phyloP scores from a whole-genome alignment of 1,140 invertebrate genomes.

The Drosophila littoralis region DNA sequence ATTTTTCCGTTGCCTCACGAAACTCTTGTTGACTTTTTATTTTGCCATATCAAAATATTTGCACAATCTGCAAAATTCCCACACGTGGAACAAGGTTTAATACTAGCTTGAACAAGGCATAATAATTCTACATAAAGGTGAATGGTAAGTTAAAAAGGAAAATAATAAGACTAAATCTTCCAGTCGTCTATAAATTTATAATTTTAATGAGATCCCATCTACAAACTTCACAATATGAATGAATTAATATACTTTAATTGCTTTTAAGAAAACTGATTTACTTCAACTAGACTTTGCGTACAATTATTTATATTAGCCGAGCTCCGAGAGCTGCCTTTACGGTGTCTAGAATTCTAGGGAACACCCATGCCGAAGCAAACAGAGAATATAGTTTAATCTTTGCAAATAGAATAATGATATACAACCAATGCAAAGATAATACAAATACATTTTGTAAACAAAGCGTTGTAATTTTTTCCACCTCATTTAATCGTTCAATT shows the following conservation, averaged over 20 bases:
- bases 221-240: no score
- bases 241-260: no score
- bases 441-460: slow-evolving; percentile 7
- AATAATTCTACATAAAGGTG: not conserved
- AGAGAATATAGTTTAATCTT: no score
- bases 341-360: not conserved
- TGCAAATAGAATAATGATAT: not conserved
- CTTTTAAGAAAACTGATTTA: no score
- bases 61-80: slow-evolving; percentile 67
- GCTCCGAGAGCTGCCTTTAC: no score
- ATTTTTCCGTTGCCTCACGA: not conserved
- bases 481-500: slow-evolving; percentile 21
- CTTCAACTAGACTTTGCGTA: no score
- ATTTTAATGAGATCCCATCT: no score
- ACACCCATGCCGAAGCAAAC: not conserved
- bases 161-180: no score
- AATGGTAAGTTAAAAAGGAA: no score
- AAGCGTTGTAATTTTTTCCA: not conserved
- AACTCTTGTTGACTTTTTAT: slow-evolving; percentile 21
- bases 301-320: no score
- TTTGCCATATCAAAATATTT: slow-evolving; percentile 61
- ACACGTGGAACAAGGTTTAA: slow-evolving; percentile 70
- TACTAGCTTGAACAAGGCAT: slow-evolving; percentile 11
- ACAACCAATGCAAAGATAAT: not conserved
- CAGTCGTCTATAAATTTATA: no score